Conservation (phyloP, 2,888 invertebrate species). For the Phaonia tiefii region DNA sequence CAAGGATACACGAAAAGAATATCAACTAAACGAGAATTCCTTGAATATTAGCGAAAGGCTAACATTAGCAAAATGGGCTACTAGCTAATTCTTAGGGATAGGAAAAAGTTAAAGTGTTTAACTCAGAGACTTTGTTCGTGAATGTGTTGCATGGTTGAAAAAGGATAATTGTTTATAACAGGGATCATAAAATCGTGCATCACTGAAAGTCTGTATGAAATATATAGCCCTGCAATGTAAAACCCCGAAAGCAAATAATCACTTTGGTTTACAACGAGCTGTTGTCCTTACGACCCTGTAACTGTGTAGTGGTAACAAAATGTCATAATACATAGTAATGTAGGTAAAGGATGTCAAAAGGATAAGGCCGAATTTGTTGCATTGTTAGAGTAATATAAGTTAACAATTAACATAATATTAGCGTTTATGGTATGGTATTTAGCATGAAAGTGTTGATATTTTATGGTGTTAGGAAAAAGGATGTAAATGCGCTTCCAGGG, state of each 20-base stretch:
- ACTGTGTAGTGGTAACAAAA: not conserved
- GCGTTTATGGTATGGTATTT: conserved; percentile 16
- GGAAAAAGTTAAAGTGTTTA: conserved; percentile 25
- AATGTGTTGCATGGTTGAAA: not conserved
- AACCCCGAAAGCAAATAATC: conserved; percentile 60
- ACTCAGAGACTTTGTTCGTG: not conserved
- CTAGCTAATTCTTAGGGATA: not conserved
- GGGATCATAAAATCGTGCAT: not conserved
- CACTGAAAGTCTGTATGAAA: not conserved
- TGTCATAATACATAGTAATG: not conserved
- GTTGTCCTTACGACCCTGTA: not conserved
- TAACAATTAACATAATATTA: conserved; percentile 54
- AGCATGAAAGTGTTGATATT: not conserved
- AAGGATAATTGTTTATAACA: conserved; percentile 16
- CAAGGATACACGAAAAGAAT: not conserved
- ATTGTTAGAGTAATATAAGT: conserved; percentile 43
- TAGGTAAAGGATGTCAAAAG: conserved; percentile 31
- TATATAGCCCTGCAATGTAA: conserved; percentile 46
- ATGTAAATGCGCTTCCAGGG: not conserved
- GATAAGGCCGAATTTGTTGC: conserved; percentile 38
- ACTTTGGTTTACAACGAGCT: conserved; percentile 49
- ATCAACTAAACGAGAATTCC: not conserved
- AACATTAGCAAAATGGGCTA: not conserved
- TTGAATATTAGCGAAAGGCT: conserved; percentile 4
- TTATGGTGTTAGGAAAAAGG: conserved; percentile 2